phyloP scores from a whole-genome alignment of 2,797 vertebrate genomes.

The Diplodus sargus region DNA sequence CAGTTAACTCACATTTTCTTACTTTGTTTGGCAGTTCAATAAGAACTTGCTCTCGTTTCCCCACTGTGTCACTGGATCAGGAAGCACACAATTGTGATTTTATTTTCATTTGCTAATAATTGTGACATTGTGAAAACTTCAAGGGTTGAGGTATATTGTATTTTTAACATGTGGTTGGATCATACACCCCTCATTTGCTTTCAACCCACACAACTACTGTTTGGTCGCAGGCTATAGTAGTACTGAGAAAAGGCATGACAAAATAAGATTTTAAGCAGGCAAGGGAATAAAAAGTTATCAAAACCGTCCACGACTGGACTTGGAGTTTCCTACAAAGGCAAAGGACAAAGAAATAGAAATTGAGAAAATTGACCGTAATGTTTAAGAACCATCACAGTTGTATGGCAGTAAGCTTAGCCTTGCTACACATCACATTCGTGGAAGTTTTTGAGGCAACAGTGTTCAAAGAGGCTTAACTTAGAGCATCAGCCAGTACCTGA shows the following conservation, averaged over 20 bases:
- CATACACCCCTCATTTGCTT: neutral
- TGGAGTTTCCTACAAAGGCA: neutral
- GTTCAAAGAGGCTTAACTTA: neutral
- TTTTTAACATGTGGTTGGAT: conserved; percentile 11
- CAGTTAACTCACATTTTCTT: conserved; percentile 8
- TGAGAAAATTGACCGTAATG: neutral
- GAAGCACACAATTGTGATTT: conserved; percentile 6
- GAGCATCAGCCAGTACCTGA: neutral
- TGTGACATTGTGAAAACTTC: conserved; percentile 18
- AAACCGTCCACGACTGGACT: conserved; percentile 11
- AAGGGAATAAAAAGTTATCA: neutral
- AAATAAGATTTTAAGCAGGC: conserved; percentile 4
- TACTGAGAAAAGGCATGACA: neutral
- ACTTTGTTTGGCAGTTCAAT: conserved; percentile 11
- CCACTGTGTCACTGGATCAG: neutral
- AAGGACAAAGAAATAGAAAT: neutral
- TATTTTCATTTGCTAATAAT: conserved; percentile 21
- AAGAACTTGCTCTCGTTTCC: neutral
- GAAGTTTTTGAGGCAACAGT: conserved; percentile 17
- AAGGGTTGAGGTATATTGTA: conserved; percentile 16
- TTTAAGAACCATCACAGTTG: conserved; percentile 1
- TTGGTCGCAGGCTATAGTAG: neutral
- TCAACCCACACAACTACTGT: neutral
- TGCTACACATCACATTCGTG: neutral
- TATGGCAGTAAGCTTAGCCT: conserved; percentile 3